These are phyloP conservation scores for Eurytoma californica DNA, from an alignment of 2,888 invertebrate species.

Conservation along the genomic window DNA sequence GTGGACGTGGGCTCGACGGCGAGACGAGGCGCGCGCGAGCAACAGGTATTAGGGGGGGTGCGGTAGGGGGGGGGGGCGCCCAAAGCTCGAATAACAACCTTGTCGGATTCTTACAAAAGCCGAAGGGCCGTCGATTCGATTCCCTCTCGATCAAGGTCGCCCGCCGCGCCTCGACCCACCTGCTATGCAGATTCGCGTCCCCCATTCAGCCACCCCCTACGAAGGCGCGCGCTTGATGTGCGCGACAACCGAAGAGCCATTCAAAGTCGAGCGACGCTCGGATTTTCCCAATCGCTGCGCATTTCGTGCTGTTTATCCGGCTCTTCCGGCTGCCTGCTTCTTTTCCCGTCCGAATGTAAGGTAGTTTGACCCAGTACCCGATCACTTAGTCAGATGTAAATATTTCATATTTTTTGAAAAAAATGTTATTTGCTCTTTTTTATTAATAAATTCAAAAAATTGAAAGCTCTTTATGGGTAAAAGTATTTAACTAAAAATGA, in stretches of 20 bases:
- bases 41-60: conserved; percentile 67
- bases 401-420: no score
- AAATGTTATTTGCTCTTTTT: no score
- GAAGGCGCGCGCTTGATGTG: not conserved
- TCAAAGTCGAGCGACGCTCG: not conserved
- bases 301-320: not conserved
- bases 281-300: not conserved
- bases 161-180: not conserved
- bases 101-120: conserved; percentile 65
- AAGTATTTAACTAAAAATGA: no score
- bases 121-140: conserved; percentile 32
- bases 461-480: no score
- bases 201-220: not conserved
- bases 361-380: no score
- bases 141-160: conserved; percentile 38
- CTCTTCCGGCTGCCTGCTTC: not conserved
- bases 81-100: conserved; percentile 70
- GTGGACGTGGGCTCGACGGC: not conserved
- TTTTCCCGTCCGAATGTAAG: no score
- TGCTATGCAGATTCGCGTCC: not conserved
- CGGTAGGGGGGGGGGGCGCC: conserved; percentile 41
- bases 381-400: no score
- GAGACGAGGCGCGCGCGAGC: conserved; percentile 59
- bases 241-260: not conserved
- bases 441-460: no score